phyloP scores from a whole-genome alignment of 2,113 vertebrate genomes.

The Pseudorasbora parva region DNA sequence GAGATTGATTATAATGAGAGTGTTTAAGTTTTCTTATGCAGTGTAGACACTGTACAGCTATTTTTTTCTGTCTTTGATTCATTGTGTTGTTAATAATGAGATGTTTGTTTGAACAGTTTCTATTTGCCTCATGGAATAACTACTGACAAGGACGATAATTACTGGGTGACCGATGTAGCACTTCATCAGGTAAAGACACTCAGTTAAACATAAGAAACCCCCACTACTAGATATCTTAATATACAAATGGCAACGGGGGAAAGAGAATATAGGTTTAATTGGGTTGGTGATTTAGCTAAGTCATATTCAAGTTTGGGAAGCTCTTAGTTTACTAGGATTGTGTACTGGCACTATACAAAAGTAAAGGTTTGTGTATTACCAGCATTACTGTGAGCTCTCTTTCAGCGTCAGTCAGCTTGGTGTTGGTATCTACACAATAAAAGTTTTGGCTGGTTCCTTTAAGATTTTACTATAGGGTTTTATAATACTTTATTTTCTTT shows the following conservation, averaged over 20 bases:
- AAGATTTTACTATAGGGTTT: too few relatives aligned
- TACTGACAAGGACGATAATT: constrained; percentile 86
- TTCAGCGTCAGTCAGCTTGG: neutral
- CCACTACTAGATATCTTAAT: neutral
- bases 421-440: neutral
- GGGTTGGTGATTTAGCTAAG: neutral
- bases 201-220: neutral
- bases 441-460: neutral
- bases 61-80: neutral
- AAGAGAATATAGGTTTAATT: neutral
- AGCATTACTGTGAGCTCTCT: too few relatives aligned
- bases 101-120: constrained; percentile 79
- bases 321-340: too few relatives aligned
- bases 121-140: constrained; percentile 95
- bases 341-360: neutral
- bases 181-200: constrained; percentile 89
- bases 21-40: neutral
- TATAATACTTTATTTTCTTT: too few relatives aligned
- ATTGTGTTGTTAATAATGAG: neutral
- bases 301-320: too few relatives aligned
- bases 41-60: neutral
- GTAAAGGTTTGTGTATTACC: too few relatives aligned
- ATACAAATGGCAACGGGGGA: neutral
- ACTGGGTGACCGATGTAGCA: constrained; percentile 97
- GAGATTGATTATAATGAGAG: neutral